Evolutionary conservation across 2,797 vertebrate species (phyloP).

Genomic region (Pangasius mekongensis): DNA sequence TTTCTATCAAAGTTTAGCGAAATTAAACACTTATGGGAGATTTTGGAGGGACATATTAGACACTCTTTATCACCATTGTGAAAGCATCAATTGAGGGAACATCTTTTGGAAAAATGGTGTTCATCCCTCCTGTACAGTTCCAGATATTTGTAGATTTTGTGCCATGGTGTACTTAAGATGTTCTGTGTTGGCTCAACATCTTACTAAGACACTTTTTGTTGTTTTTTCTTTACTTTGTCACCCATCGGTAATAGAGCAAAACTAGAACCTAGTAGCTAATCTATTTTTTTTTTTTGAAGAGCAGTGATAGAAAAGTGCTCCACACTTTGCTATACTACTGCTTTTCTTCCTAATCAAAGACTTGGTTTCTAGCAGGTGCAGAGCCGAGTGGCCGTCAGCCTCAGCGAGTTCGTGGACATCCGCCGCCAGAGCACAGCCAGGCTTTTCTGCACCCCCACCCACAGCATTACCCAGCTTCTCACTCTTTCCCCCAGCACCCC

Average conservation of each 20-base stretch:
- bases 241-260: no score
- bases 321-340: background rate
- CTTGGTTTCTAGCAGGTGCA: conserved; percentile 74
- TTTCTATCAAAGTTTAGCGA: background rate
- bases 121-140: background rate
- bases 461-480: conserved; percentile 81
- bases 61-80: background rate
- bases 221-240: background rate
- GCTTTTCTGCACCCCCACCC: conserved; percentile 86
- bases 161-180: background rate
- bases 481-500: conserved; percentile 79
- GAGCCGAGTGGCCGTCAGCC: conserved; percentile 71
- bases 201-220: no score
- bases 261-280: background rate
- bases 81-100: background rate
- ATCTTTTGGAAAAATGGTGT: background rate
- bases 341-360: background rate
- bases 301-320: background rate
- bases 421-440: conserved; percentile 80
- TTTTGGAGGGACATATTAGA: background rate
- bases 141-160: background rate
- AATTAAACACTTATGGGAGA: background rate
- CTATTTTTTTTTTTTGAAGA: no score
- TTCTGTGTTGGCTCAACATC: no score
- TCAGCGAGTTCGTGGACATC: conserved; percentile 75